Evolutionary conservation across 2,888 invertebrate genomes (phyloP).

Genomic region (Thereva nobilitata): DNA sequence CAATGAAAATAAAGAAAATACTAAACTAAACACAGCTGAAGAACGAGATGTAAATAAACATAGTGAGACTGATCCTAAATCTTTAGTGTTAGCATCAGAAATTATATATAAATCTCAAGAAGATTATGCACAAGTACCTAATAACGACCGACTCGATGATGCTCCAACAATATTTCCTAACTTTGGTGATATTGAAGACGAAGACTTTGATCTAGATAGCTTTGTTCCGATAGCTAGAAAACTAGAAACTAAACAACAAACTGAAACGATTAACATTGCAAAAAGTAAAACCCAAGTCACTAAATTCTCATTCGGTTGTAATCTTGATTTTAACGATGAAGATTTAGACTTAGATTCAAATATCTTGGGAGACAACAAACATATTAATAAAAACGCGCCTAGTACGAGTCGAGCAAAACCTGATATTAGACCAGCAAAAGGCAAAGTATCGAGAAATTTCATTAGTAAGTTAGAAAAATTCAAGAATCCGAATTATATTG

Average conservation of each 20-base stretch:
- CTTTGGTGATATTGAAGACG: background rate
- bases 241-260: background rate
- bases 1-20: constrained; percentile 11
- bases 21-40: background rate
- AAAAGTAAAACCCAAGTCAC: background rate
- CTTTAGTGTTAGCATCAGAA: background rate
- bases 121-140: no score
- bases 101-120: background rate
- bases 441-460: background rate
- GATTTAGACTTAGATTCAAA: constrained; percentile 35
- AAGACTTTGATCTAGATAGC: no score
- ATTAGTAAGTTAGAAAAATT: constrained; percentile 2
- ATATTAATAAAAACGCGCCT: background rate
- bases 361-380: constrained; percentile 6
- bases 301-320: background rate
- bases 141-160: no score
- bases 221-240: background rate
- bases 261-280: background rate
- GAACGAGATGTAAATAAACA: background rate
- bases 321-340: constrained; percentile 25
- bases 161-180: background rate
- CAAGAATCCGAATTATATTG: constrained; percentile 11
- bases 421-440: background rate
- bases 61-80: background rate
- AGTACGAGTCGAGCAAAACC: background rate